Percentiles rank a stretch among this genome's conserved stretches.
phyloP scores from a whole-genome alignment of 1,140 invertebrate species.

The Andrena cerasifolii region DNA sequence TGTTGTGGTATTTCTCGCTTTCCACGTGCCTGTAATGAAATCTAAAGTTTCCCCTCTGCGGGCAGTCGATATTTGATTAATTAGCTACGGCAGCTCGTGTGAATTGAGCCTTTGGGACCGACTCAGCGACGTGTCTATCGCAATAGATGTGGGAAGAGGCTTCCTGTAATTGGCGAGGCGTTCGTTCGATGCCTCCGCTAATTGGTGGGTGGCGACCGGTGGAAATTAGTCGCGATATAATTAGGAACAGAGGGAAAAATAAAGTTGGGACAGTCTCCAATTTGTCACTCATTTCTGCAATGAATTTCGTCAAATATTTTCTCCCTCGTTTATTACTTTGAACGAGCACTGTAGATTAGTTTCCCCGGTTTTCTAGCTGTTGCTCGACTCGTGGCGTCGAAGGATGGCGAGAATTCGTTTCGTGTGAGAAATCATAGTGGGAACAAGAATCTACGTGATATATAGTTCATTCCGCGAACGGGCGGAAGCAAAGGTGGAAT shows the following conservation, averaged over 20 bases:
- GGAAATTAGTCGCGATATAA: constrained; percentile 51
- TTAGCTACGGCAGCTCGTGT: constrained; percentile 36
- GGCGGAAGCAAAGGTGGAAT: constrained; percentile 44
- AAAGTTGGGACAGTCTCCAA: constrained; percentile 36
- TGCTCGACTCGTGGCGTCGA: not conserved
- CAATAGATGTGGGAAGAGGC: constrained; percentile 55
- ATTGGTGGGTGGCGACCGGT: constrained; percentile 51
- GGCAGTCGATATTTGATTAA: constrained; percentile 43
- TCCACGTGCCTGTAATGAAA: constrained; percentile 3
- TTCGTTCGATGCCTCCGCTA: constrained; percentile 54
- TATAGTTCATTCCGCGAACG: not conserved
- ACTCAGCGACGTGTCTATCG: constrained; percentile 28
- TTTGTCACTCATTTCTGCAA: constrained; percentile 5
- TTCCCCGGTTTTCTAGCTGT: too few relatives aligned
- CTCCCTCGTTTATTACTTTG: too few relatives aligned
- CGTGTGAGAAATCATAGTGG: constrained; percentile 5
- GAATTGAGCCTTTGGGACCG: constrained; percentile 38
- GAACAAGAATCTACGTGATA: constrained; percentile 21
- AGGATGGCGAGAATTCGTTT: not conserved
- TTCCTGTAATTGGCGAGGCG: constrained; percentile 49
- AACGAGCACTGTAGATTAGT: too few relatives aligned
- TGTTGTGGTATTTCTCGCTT: not conserved
- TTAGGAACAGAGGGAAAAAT: constrained; percentile 41
- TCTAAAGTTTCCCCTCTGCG: not conserved
- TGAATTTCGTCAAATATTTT: not conserved